Base-by-base conservation (phyloP, 2,888 invertebrate species). In the Scaptomyza reducta region DNA sequence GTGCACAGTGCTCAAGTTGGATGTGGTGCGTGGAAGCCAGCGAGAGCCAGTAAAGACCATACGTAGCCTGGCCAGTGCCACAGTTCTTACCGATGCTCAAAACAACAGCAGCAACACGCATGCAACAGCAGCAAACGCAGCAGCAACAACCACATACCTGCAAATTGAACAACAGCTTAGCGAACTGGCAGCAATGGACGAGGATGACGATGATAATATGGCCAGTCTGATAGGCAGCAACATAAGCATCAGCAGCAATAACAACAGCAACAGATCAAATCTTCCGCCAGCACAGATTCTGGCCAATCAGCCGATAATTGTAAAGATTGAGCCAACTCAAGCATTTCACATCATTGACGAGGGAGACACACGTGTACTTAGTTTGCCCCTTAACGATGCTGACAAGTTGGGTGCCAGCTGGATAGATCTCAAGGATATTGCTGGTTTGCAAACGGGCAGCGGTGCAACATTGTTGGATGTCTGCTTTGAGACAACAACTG, bases 341-440 rank as follows among this genome's bases (percentile, higher is more conserved):
- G 90, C 91, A 11, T 91, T 91, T 56, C 91, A 91, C 56, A 90
- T 91, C 44, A 87, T 91, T 56, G 91, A 91, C 54, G 91, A 91
- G 70, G 87, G 89, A 42, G 91, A 91, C 38, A 91, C 91, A 22
- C 81, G 91, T 1, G 91, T 91, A 3, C 69, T 91, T 3, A 91
- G 91, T 35, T 58, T 91, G 64, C 91, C 91, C 0, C 79, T 91
- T 9, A 90, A 87, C 18, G 91, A 91, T 57, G 90, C 86, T 29
- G 91, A 91, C 62, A 89, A 91, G 16, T 71, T 91, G 41, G 91
- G 91, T 0, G 91, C 91, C 64, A 91, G 91, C 59, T 91, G 91
- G 91, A 90, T 91, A 22, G 91, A 91, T 71, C 68, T 91, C 27
- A 91, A 91, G 75, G 91, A 91, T 35, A 91, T 91, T 47, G 91